Conservation (phyloP, 1,140 invertebrate species). For the Sinella curviseta region DNA sequence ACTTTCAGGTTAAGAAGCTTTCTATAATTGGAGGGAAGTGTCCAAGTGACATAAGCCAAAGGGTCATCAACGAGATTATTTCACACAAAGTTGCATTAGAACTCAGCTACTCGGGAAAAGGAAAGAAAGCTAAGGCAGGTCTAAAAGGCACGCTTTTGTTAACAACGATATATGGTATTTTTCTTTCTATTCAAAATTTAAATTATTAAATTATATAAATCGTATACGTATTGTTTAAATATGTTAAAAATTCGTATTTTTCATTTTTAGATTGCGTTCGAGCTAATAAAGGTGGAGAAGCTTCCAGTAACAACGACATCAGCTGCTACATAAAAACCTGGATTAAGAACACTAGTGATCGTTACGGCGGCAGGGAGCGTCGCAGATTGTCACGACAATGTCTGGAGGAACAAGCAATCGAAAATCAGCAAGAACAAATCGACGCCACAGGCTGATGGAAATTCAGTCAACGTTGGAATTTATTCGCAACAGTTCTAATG, state of each 20-base stretch:
- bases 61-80: not conserved
- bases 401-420: not conserved
- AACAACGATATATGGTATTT: not conserved
- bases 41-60: not conserved
- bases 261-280: not conserved
- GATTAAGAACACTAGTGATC: not conserved
- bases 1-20: not conserved
- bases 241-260: not conserved
- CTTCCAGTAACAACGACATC: not conserved
- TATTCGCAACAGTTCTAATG: too few species aligned
- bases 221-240: not conserved
- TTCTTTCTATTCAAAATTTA: too few species aligned
- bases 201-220: not conserved
- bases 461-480: too few species aligned
- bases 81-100: not conserved
- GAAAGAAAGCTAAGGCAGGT: not conserved
- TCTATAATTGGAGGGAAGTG: not conserved
- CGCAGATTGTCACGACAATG: not conserved
- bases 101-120: not conserved
- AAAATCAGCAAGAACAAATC: not conserved
- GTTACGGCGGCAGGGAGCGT: not conserved
- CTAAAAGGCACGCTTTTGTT: not conserved
- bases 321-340: not conserved
- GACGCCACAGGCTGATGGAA: not conserved
- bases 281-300: not conserved